A percentile compares a stretch with the other conserved stretches of the same genome.
phyloP scores from a whole-genome alignment of 2,113 vertebrate genomes.

The Alethe diademata region DNA sequence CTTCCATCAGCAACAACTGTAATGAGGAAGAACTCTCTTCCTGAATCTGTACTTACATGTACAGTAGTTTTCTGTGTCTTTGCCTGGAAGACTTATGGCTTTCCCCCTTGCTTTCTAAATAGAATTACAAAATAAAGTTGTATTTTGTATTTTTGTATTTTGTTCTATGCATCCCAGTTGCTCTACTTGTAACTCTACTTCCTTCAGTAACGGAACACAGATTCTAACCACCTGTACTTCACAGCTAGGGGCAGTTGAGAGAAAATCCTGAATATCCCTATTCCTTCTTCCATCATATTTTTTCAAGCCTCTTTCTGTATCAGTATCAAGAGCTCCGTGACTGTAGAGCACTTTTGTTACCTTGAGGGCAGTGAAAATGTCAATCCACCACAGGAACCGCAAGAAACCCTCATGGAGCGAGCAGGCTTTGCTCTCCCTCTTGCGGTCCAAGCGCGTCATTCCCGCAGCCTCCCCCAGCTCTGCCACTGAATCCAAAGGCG shows the following conservation, averaged over 20 bases:
- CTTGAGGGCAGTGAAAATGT: background rate
- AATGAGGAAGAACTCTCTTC: background rate
- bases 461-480: background rate
- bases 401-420: background rate
- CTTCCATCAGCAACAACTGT: background rate
- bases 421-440: slow-evolving; percentile 40
- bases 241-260: background rate
- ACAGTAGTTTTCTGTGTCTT: background rate
- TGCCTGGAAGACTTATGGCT: background rate
- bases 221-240: background rate
- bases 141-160: background rate
- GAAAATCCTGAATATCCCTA: background rate
- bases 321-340: background rate
- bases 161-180: background rate
- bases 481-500: fast-evolving
- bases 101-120: background rate
- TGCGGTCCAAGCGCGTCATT: background rate
- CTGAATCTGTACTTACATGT: background rate
- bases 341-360: background rate
- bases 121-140: background rate
- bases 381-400: background rate
- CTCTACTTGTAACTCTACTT: background rate
- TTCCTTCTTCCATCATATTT: background rate
- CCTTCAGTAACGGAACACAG: background rate
- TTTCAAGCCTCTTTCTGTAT: background rate